A percentile compares a stretch with the other conserved stretches of the same genome.
These are phyloP conservation scores for Archivesica marissinica DNA, from an alignment of 1,140 invertebrate genomes.

Conservation along the genomic window DNA sequence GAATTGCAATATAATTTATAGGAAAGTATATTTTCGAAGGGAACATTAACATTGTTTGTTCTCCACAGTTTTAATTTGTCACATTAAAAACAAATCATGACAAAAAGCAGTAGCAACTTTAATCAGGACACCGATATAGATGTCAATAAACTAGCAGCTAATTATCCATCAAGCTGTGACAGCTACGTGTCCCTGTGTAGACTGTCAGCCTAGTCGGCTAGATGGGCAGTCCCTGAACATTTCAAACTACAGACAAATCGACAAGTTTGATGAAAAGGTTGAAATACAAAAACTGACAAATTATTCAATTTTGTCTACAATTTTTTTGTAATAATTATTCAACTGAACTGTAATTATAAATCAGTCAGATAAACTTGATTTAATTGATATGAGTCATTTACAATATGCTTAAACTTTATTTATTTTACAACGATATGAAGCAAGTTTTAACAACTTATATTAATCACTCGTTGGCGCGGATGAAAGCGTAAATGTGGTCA, in stretches of 20 bases:
- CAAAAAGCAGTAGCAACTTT: neutral
- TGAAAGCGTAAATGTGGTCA: too few species aligned
- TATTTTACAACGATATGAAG: too few species aligned
- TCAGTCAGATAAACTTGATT: too few species aligned
- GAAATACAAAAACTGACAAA: conserved; percentile 38
- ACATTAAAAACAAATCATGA: too few species aligned
- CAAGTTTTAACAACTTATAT: too few species aligned
- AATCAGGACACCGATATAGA: conserved; percentile 26
- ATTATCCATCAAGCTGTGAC: conserved; percentile 43
- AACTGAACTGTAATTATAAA: neutral
- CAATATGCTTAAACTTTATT: too few species aligned
- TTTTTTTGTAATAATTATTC: neutral
- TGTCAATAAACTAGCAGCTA: conserved; percentile 45
- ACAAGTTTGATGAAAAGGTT: conserved; percentile 47
- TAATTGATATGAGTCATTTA: too few species aligned
- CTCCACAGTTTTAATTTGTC: too few species aligned
- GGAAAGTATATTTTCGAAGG: too few species aligned
- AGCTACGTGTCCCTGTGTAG: conserved; percentile 1
- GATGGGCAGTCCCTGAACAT: conserved; percentile 21
- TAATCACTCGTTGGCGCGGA: too few species aligned
- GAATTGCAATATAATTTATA: too few species aligned
- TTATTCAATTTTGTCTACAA: neutral
- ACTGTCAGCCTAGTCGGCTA: neutral
- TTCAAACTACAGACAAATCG: conserved; percentile 19
- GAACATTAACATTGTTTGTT: too few species aligned